A percentile compares a stretch with the other conserved stretches of the same genome.
Conservation (phyloP, 2,888 invertebrate species). For the Cantharis rustica region DNA sequence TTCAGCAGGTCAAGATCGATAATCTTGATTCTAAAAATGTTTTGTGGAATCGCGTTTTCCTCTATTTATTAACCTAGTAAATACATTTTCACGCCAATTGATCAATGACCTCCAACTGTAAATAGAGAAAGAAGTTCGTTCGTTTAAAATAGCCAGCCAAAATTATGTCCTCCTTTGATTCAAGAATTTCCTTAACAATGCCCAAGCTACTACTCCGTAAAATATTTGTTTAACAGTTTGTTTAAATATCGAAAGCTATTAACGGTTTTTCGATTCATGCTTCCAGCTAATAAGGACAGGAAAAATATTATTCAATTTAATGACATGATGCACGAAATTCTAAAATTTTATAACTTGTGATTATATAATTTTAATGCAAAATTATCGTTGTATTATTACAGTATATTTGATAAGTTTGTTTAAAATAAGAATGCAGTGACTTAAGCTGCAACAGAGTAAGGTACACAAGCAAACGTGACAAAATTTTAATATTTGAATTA, state of each 20-base stretch:
- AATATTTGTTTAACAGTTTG: too few relatives aligned
- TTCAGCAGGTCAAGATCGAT: neutral
- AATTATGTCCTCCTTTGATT: neutral
- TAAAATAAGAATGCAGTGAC: neutral
- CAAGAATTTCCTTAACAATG: neutral
- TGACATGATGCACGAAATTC: too few relatives aligned
- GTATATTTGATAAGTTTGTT: neutral
- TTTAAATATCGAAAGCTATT: too few relatives aligned
- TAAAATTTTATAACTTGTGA: neutral
- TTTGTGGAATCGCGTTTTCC: neutral
- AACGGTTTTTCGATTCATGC: too few relatives aligned
- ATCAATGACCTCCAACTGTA: neutral
- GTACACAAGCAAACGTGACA: neutral
- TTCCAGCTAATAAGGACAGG: too few relatives aligned
- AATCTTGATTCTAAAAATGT: neutral
- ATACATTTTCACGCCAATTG: neutral
- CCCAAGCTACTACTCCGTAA: too few relatives aligned
- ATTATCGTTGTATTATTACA: neutral
- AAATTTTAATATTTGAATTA: neutral
- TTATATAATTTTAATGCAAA: neutral
- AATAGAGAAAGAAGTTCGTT: neutral
- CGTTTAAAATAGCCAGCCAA: neutral
- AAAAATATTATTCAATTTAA: too few relatives aligned
- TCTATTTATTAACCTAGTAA: neutral
- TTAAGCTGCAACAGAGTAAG: neutral